phyloP scores from a whole-genome alignment of 1,140 invertebrate species.

The Cepaea nemoralis region DNA sequence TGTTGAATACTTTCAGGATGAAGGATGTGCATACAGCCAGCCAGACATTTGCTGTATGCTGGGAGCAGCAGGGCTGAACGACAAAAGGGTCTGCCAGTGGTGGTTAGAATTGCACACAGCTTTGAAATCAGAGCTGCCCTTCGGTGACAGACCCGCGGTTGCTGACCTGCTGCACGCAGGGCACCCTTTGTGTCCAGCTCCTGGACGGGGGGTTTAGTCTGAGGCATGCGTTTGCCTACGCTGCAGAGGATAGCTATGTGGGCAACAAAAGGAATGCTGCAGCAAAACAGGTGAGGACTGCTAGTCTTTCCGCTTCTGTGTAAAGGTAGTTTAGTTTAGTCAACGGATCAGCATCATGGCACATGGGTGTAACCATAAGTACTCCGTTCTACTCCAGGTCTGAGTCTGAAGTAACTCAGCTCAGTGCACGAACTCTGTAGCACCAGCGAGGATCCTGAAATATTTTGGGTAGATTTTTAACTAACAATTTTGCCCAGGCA shows the following conservation, averaged over 20 bases:
- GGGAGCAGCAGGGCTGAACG: constrained; percentile 49
- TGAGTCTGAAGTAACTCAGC: no score
- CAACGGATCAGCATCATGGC: no score
- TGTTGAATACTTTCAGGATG: constrained; percentile 17
- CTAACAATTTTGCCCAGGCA: no score
- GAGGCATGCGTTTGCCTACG: constrained; percentile 74
- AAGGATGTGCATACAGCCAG: constrained; percentile 18
- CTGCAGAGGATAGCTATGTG: constrained; percentile 80
- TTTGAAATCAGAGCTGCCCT: constrained; percentile 51
- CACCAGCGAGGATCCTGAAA: no score
- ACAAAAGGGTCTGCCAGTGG: constrained; percentile 56
- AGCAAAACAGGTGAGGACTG: constrained; percentile 52
- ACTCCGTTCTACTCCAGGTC: no score
- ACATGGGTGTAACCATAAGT: no score
- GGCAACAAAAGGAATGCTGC: constrained; percentile 71
- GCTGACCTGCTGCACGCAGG: constrained; percentile 76
- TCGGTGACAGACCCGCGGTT: constrained; percentile 60
- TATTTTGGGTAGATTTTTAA: no score
- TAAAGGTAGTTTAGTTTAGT: no score
- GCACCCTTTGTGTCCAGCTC: constrained; percentile 78
- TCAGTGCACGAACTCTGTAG: no score
- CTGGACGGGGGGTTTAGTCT: constrained; percentile 76
- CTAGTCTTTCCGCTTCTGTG: no score
- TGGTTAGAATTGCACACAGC: constrained; percentile 54
- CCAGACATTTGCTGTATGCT: neutral